Evolutionary conservation across 2,113 vertebrate genomes (phyloP).

Genomic region (Bubo bubo): DNA sequence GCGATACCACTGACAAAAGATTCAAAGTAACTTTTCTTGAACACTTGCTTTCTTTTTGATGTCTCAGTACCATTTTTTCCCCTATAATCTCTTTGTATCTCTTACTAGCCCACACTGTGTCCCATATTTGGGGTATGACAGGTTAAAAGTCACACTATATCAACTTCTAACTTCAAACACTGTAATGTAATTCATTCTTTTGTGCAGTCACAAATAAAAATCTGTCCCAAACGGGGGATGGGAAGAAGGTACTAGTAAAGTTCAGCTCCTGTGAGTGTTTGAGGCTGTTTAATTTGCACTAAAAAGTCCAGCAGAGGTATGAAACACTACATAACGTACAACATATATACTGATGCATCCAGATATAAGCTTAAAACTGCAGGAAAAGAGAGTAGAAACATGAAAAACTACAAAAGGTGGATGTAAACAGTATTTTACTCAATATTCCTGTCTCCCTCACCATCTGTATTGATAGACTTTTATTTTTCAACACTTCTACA

Average conservation of each 20-base stretch:
- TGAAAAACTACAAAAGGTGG: neutral
- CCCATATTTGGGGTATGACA: slow-evolving; percentile 13
- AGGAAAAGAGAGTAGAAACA: neutral
- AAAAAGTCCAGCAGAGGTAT: neutral
- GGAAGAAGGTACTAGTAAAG: neutral
- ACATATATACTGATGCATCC: neutral
- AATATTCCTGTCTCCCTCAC: neutral
- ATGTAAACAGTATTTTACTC: neutral
- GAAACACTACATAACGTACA: neutral
- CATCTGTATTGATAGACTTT: slow-evolving; percentile 55
- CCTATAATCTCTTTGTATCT: slow-evolving; percentile 20
- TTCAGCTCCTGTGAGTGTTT: neutral
- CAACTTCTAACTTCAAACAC: slow-evolving; percentile 41
- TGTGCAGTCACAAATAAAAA: slow-evolving; percentile 8
- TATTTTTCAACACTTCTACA: slow-evolving; percentile 1
- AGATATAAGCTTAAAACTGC: neutral
- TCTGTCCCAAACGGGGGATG: neutral
- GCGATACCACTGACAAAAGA: slow-evolving; percentile 26
- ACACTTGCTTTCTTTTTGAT: slow-evolving; percentile 29
- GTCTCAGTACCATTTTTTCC: neutral
- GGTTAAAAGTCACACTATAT: slow-evolving; percentile 32
- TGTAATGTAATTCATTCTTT: neutral
- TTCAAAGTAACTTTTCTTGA: slow-evolving; percentile 62
- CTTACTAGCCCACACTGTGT: slow-evolving; percentile 41
- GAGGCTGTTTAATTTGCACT: slow-evolving; percentile 6